Evolutionary conservation across 2,113 vertebrate genomes (phyloP), one percentile per base, ranked within the genome.

Genomic region (Dryoscopus gambensis): DNA sequence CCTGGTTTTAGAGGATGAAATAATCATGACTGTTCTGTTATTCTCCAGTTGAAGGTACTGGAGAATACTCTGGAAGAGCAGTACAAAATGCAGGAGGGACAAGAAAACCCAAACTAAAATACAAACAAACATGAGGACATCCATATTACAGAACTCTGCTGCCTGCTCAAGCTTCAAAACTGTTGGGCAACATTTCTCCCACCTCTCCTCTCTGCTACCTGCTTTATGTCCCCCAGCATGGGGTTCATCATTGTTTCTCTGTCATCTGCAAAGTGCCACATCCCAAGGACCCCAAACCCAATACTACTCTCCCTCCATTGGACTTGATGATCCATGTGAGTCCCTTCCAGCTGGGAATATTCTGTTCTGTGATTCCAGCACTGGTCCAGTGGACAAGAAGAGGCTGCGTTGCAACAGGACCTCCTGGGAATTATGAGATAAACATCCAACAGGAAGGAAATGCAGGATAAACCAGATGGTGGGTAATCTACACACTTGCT

Each of bases 311-410:
- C 44, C 25, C 19, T 73, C 25, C 42, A 4, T 1, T 50, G 44
- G 31, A 42, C 11, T 27, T 27, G 44, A 35, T 30, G 35, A 50
- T 86, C 25, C 31, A 17, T 30, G 27, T 50, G 16, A 44, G 25
- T 44, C 25, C 21, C 25, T 50, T 68, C 44, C 25, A 68, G 16
- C 37, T 44, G 25, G 37, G 37, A 68, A 86, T 59, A 31, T 44
- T 76, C 53, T 68, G 5, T 59, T 59, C 44, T 52, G 44, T 42
- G 44, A 50, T 33, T 68, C 62, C 33, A 52, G 37, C 44, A 37
- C 0, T 0, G 30, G 10, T 22, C 14, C 42, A 33, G 35, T 1
- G 24, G 7, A 42, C 57, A 46, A 46, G 21, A 47, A 42, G 3
- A 5, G 15, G 25, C 24, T 30, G 7, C 33, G 28, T 33, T 59